These are phyloP conservation scores for Venturia canescens DNA, from an alignment of 1,140 invertebrate genomes.

Conservation along the genomic window DNA sequence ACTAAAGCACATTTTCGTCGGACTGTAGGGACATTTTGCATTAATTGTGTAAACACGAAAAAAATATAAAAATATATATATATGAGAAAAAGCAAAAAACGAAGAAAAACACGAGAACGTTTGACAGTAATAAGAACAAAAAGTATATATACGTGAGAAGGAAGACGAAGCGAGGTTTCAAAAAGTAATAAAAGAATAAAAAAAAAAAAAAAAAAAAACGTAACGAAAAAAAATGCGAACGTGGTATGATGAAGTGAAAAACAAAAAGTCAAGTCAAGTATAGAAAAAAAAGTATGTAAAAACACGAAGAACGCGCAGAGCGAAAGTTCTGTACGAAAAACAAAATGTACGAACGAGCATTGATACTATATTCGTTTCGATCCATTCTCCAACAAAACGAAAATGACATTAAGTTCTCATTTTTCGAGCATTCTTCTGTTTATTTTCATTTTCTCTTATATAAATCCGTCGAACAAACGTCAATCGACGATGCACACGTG, in stretches of 20 bases:
- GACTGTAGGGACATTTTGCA: constrained; percentile 75
- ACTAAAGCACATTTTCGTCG: constrained; percentile 73
- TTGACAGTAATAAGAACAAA: constrained; percentile 27
- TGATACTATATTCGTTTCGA: constrained; percentile 72
- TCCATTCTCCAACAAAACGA: constrained; percentile 52
- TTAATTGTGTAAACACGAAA: constrained; percentile 75
- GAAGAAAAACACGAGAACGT: constrained; percentile 35
- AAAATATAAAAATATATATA: constrained; percentile 55
- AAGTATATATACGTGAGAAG: constrained; percentile 44
- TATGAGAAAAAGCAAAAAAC: constrained; percentile 21
- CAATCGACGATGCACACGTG: not conserved
- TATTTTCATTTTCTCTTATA: constrained; percentile 5
- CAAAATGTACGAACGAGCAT: constrained; percentile 73
- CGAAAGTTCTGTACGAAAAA: constrained; percentile 51
- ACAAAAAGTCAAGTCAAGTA: constrained; percentile 57
- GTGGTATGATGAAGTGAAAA: constrained; percentile 50
- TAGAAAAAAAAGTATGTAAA: constrained; percentile 59
- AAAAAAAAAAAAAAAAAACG: constrained; percentile 40
- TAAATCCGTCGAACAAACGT: constrained; percentile 25
- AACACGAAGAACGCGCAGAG: constrained; percentile 43
- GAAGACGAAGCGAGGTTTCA: constrained; percentile 40
- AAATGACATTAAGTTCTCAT: constrained; percentile 29
- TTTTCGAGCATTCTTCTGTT: constrained; percentile 26
- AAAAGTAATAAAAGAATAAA: constrained; percentile 29
- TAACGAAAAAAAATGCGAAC: constrained; percentile 43